phyloP scores from a whole-genome alignment of 2,888 invertebrate species.

The Cataglyphis albicans region DNA sequence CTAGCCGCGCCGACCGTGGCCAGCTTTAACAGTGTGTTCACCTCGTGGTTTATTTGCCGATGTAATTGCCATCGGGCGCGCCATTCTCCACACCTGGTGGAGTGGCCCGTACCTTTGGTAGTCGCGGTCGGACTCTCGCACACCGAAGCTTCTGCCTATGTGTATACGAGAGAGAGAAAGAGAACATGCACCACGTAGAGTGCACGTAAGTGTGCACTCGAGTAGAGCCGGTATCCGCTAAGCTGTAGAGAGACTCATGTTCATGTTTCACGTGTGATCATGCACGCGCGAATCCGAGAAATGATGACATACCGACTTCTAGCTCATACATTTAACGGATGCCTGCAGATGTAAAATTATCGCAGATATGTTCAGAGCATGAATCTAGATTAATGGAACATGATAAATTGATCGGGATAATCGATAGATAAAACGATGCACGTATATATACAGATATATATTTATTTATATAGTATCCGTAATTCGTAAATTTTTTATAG shows the following conservation, averaged over 20 bases:
- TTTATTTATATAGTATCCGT: neutral
- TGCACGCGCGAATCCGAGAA: conserved; percentile 53
- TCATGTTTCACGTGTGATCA: conserved; percentile 46
- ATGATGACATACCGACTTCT: conserved; percentile 65
- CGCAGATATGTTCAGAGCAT: neutral
- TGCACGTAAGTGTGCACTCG: conserved; percentile 42
- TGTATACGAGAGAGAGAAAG: conserved; percentile 33
- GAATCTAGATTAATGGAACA: conserved; percentile 31
- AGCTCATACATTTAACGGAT: conserved; percentile 59
- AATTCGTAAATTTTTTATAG: neutral
- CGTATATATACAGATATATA: neutral
- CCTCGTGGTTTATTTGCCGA: conserved; percentile 75
- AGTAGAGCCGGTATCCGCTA: conserved; percentile 32
- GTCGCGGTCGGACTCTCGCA: conserved; percentile 68
- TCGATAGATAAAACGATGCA: neutral
- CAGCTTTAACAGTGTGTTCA: conserved; percentile 70
- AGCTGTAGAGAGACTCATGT: conserved; percentile 18
- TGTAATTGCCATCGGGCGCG: conserved; percentile 77
- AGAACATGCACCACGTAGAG: neutral
- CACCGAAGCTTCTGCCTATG: conserved; percentile 58
- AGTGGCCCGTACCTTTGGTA: conserved; percentile 71
- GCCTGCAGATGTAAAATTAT: conserved; percentile 34
- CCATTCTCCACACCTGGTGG: conserved; percentile 75
- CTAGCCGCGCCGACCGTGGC: conserved; percentile 66
- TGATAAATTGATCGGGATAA: neutral